Conservation (phyloP, 2,797 vertebrate genomes). For the Etheostoma nigrum region DNA sequence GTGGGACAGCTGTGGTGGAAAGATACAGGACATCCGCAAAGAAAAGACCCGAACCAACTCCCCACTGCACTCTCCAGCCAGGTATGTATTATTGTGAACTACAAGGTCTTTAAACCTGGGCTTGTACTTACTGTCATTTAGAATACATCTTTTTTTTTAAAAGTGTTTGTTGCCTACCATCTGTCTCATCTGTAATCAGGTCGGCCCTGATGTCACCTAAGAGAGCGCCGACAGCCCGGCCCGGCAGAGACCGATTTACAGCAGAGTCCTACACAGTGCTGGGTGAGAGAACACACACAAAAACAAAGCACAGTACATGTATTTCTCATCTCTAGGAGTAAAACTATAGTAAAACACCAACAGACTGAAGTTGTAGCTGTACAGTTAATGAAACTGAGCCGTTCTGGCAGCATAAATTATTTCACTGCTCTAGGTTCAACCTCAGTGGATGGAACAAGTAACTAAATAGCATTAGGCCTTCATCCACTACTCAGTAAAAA, state of each 20-base stretch:
- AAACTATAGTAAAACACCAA: neutral
- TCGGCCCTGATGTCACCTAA: constrained; percentile 92
- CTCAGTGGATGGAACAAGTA: neutral
- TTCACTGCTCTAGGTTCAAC: neutral
- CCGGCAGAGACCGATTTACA: constrained; percentile 93
- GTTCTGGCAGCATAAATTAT: neutral
- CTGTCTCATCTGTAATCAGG: constrained; percentile 73
- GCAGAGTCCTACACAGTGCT: constrained; percentile 97
- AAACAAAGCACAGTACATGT: neutral
- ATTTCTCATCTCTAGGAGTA: neutral
- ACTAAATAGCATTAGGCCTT: too few relatives aligned
- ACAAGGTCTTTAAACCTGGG: neutral
- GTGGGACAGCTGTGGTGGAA: constrained; percentile 95
- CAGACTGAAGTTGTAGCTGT: neutral
- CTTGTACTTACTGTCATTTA: neutral
- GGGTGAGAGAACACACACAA: constrained; percentile 82
- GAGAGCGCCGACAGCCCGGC: constrained; percentile 88
- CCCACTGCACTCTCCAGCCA: constrained; percentile 94
- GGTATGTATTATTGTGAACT: constrained; percentile 78
- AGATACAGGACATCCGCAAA: constrained; percentile 95
- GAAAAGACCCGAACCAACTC: constrained; percentile 93
- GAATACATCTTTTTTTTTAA: neutral
- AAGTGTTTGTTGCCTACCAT: neutral
- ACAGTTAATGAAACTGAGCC: neutral
- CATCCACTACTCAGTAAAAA: neutral